Conservation (phyloP, 2,888 invertebrate species). For the Dicranocentrus wangi region DNA sequence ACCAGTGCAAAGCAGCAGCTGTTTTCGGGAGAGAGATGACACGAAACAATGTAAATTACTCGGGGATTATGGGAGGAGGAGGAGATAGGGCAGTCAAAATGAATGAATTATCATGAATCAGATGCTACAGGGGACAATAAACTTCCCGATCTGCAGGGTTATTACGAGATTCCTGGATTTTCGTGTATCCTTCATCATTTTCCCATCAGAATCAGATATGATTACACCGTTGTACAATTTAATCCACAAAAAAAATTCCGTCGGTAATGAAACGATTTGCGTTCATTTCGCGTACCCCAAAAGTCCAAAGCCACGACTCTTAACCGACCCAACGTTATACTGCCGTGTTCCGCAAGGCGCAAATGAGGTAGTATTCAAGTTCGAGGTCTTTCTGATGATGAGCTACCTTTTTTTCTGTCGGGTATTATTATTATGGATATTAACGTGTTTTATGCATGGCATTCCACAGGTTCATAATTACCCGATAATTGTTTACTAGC, state of each 20-base stretch:
- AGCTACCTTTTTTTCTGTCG: no score
- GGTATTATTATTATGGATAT: neutral
- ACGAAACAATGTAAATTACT: constrained; percentile 30
- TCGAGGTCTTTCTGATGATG: neutral
- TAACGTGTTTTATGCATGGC: neutral
- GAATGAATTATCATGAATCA: constrained; percentile 32
- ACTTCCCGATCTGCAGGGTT: constrained; percentile 11
- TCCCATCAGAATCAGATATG: neutral
- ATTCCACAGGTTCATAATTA: constrained; percentile 47
- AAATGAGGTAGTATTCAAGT: no score
- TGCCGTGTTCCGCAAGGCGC: no score
- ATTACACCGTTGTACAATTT: constrained; percentile 7
- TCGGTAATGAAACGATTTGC: constrained; percentile 43
- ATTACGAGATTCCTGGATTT: constrained; percentile 37
- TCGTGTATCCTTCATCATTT: neutral
- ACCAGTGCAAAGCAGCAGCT: constrained; percentile 40
- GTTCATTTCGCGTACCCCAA: constrained; percentile 40
- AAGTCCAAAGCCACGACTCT: no score
- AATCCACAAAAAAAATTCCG: constrained; percentile 20
- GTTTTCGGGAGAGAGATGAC: constrained; percentile 13
- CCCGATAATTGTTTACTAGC: constrained; percentile 20
- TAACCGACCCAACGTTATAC: no score
- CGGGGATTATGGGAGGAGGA: neutral
- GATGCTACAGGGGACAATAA: constrained; percentile 37
- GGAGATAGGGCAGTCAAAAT: constrained; percentile 14